Base-by-base conservation (phyloP, 2,113 vertebrate species). In the Burhinus bistriatus region DNA sequence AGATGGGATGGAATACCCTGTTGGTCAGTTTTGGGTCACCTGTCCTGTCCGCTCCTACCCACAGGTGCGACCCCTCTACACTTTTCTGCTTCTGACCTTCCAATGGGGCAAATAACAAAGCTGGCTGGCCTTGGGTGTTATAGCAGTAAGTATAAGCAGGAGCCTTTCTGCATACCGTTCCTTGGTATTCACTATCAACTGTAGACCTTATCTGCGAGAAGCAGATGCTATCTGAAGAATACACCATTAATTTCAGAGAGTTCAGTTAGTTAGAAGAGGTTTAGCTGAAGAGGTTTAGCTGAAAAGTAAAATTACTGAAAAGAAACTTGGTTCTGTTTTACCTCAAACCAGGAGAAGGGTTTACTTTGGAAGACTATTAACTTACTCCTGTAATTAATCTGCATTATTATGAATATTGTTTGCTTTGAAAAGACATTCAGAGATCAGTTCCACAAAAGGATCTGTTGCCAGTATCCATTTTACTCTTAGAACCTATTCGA, bases 281-380 rank as follows among this genome's bases (percentile, higher is more conserved):
- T 40, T 40, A 40, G 40, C 40, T 40, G 40, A 44, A 66, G 64
- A 32, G 19, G 19, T 20, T 66, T 44, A 44, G 29, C 18, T 66
- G 40, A 44, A 32, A 44, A 15, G 40, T 44, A 22, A 66, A 44
- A 44, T 44, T 66, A 32, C 40, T 65, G 40, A 44, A 30, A 29
- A 44, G 64, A 21, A 65, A 44, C 20, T 44, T 9, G 9, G 27
- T 44, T 65, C 40, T 44, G 13, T 66, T 44, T 44, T 32, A 66
- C 29, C 27, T 66, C 64, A 66, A 44, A 44, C 40, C 6, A 66
- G 9, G 40, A 40, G 8, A 44, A 65, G 8, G 4, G 3, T 59
- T 93, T 91, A 22, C 38, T 89, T 92, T 25, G 86, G 55, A 72
- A 65, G 89, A 89, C 64, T 58, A 36, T 13, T 45, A 45, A 38